A percentile compares a stretch with the other conserved stretches of the same genome.
phyloP scores from a whole-genome alignment of 2,113 vertebrate species.

The Nothoprocta perdicaria region DNA sequence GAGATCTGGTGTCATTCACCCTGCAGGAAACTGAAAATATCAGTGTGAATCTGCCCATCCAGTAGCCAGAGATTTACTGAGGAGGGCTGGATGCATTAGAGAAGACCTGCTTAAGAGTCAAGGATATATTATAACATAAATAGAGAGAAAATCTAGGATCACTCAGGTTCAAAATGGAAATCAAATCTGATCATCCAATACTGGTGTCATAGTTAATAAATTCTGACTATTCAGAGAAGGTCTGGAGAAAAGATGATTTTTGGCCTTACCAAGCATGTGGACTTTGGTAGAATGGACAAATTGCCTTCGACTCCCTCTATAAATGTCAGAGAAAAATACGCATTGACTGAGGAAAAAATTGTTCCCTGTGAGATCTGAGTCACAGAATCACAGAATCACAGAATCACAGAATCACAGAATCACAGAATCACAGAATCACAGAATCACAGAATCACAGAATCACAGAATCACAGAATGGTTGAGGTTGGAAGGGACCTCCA shows the following conservation, averaged over 20 bases:
- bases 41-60: background rate
- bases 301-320: background rate
- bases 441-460: no score
- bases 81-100: slow-evolving; percentile 5
- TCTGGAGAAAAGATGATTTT: background rate
- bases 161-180: background rate
- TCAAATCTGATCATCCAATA: background rate
- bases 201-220: background rate
- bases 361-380: background rate
- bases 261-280: background rate
- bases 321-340: slow-evolving; percentile 27
- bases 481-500: no score
- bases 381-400: no score
- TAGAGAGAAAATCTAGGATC: background rate
- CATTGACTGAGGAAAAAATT: background rate
- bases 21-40: background rate
- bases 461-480: no score
- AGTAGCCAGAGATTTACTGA: slow-evolving; percentile 17
- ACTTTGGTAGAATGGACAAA: background rate
- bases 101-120: background rate
- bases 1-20: background rate
- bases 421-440: no score
- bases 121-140: background rate
- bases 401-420: no score
- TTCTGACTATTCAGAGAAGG: background rate